A percentile compares a stretch with the other conserved stretches of the same genome.
These are phyloP conservation scores for Chitala chitala DNA, from an alignment of 2,113 vertebrate species.

Conservation along the genomic window DNA sequence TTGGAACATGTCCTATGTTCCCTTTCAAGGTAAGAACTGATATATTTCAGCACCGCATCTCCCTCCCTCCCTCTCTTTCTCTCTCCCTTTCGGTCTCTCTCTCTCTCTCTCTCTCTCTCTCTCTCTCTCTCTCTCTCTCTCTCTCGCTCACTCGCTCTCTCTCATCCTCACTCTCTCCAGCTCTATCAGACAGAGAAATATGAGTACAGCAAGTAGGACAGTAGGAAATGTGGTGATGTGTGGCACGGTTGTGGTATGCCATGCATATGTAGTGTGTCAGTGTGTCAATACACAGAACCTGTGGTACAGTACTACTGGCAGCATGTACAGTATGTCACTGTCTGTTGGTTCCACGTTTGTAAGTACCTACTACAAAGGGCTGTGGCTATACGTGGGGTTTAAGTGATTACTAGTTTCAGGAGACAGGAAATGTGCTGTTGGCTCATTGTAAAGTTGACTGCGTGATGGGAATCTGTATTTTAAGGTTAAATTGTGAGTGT, in stretches of 20 bases:
- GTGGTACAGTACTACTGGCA: neutral
- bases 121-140: slow-evolving; percentile 15
- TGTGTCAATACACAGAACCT: slow-evolving; percentile 14
- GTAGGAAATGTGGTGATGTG: slow-evolving; percentile 9
- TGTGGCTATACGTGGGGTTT: no score
- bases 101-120: slow-evolving; percentile 19
- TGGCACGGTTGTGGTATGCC: neutral
- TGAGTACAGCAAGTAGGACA: slow-evolving; percentile 38
- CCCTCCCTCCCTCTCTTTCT: slow-evolving; percentile 34
- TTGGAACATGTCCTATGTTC: slow-evolving; percentile 77
- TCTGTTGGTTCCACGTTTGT: neutral
- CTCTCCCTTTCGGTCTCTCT: slow-evolving; percentile 28
- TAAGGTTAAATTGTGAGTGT: neutral
- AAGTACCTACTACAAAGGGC: neutral
- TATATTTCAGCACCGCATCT: slow-evolving; percentile 41
- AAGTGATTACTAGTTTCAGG: no score
- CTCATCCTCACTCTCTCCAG: neutral
- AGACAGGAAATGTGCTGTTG: no score
- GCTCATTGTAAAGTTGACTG: no score
- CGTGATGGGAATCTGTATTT: neutral
- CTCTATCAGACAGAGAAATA: slow-evolving; percentile 35
- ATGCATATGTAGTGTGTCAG: slow-evolving; percentile 33
- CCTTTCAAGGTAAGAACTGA: slow-evolving; percentile 68
- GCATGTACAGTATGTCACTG: neutral
- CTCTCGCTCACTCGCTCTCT: slow-evolving; percentile 4